Base-by-base conservation (phyloP, 2,797 vertebrate species). In the Ctenochaetus hawaiiensis region DNA sequence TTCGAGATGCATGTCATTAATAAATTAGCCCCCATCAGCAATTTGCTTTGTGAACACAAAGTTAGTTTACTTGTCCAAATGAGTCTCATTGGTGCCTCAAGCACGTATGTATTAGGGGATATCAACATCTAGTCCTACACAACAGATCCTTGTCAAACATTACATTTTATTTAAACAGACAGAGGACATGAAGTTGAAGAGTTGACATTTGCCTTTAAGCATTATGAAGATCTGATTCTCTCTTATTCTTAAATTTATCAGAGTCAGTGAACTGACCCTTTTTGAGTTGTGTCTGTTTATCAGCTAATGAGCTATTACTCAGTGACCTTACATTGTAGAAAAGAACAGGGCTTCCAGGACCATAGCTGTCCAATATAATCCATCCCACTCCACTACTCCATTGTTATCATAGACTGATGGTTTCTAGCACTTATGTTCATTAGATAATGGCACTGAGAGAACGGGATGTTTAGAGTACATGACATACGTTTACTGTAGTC, bases 371-470 rank as follows among this genome's bases (percentile, higher is more conserved):
- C 2, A 51, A 45, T 68, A 76, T 88, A 91, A 92, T 88, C 83
- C 86, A 56, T 65, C 59, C 49, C 52, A 58, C 58, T 69, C 81
- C 51, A 78, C 81, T 60, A 74, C 58, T 45, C 79, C 22, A 74
- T 59, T 80, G 80, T 74, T 71, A 84, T 75, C 14, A 17, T 60
- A 75, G 60, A 26, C 67, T 49, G 70, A 81, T 49, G 80, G 54
- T 80, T 79, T 30, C 62, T 47, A 87, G 84, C 58, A 78, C 80
- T 80, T 71, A 34, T 58, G 57, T 81, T 90, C 90, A 91, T 91
- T 89, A 91, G 86, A 82, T 91, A 90, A 91, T 91, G 86, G 85
- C 86, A 74, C 63, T 6, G 63, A 68, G 60, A 49, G 75, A 80
- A 64, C 18, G 5, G 17, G 47, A 64, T 79, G 83, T 83, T 78